Base-by-base conservation (phyloP, 2,113 vertebrate genomes). In the Varanus komodoensis region DNA sequence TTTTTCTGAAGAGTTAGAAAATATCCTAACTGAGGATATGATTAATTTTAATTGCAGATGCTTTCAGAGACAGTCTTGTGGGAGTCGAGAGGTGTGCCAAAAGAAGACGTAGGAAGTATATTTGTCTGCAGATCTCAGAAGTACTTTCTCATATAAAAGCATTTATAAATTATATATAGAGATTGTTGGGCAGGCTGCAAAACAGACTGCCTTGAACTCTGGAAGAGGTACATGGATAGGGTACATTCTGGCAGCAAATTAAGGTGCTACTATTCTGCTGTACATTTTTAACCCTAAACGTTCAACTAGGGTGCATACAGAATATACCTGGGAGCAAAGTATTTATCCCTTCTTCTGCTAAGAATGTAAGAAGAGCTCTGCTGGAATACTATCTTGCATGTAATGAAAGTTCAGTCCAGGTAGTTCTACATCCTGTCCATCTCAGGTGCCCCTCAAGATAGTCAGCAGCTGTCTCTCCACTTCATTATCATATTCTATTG, bases 111-210 rank as follows among this genome's bases (percentile, higher is more conserved):
- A 38, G 8, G 78, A 88, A 61, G 48, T n/a, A 52, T 44, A 75
- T 38, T 57, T 48, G 15, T 61, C 50, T 57, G 71, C 71, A 74
- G 52, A 86, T 75, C 50, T 38, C 29, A 87, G 61, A 50, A 89
- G 34, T 57, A 29, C 11, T 82, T 57, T 74, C 48, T 32, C 14
- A 15, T 61, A 15, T 32, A 82, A 89, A 57, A 74, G 69, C 34
- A 89, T 82, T 44, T 82, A 74, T 89, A 82, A 74, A 23, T 82
- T 82, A 89, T 61, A 82, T 74, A 74, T 83, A 25, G 67, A 32
- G 68, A 19, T 8, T 52, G 84, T 29, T 52, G 23, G 23, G 67
- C 87, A 71, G 48, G 27, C 23, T 81, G 14, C 77, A 87, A 87
- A 78, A 7, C 54, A 23, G 80, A 61, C 80, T n/a, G 29, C 9